Percentiles rank a stretch among this genome's conserved stretches.
Conservation (phyloP, 2,888 invertebrate species). For the Nephrocerus scutellatus region DNA sequence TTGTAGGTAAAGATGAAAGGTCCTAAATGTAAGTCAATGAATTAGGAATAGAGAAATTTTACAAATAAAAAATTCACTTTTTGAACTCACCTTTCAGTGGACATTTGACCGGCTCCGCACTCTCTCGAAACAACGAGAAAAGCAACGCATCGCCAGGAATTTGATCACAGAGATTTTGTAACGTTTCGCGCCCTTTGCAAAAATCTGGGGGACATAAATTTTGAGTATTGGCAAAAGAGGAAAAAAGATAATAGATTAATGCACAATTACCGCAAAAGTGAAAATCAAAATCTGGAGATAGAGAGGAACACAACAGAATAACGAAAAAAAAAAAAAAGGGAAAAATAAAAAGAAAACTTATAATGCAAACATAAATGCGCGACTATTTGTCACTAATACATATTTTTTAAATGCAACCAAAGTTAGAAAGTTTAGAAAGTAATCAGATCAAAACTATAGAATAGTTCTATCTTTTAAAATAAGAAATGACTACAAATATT, state of each 20-base stretch:
- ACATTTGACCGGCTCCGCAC: slow-evolving; percentile 81
- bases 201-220: slow-evolving; percentile 49
- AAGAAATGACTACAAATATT: no score
- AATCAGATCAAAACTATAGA: no score
- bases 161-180: slow-evolving; percentile 74
- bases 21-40: slow-evolving; percentile 55
- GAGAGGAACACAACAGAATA: slow-evolving; percentile 24
- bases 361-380: slow-evolving; percentile 1
- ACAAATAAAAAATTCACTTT: neutral
- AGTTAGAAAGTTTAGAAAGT: no score
- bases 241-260: slow-evolving; percentile 42
- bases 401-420: neutral
- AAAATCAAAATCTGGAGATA: slow-evolving; percentile 23
- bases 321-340: slow-evolving; percentile 7
- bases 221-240: slow-evolving; percentile 29
- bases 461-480: no score
- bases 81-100: slow-evolving; percentile 54
- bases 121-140: slow-evolving; percentile 84
- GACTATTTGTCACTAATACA: slow-evolving; percentile 1
- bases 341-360: slow-evolving; percentile 13
- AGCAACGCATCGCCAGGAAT: slow-evolving; percentile 84
- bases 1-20: slow-evolving; percentile 92
- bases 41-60: neutral
- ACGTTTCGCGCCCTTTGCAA: slow-evolving; percentile 55
- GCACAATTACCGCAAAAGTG: slow-evolving; percentile 32